Base-by-base conservation (phyloP, 2,113 vertebrate species). In the Psammodynastes pulverulentus region DNA sequence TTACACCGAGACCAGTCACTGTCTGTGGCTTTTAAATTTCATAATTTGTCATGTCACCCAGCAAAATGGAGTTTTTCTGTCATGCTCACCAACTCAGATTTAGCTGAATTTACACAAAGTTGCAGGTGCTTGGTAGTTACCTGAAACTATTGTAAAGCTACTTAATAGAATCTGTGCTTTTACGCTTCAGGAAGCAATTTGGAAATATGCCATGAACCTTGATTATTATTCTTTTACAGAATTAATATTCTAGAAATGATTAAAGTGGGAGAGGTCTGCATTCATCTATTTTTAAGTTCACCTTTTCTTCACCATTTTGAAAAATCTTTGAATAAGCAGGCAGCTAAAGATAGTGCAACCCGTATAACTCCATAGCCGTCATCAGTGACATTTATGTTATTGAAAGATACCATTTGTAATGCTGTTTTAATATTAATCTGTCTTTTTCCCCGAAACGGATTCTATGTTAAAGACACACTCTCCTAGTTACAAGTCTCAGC, bases 31-130 rank as follows among this genome's bases (percentile, higher is more conserved):
- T 96, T 95, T 94, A 94, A 95, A 96, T 97, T 84, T 93, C 94
- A 87, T 96, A 43, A 95, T 97, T 96, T 96, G 94, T 90, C 95
- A 43, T 96, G 97, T 96, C 97, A 97, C 1, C n/a, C 94, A 43
- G 45, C 0, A 92, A 94, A 95, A 95, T 96, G 92, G 94, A 96
- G 34, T 94, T 94, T 97, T 90, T 87, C 89, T 0, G 49, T 94
- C 92, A 3, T 3, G n/a, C 92, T 84, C 93, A 84, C 52, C 5
- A 0, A 84, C 91, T 92, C 34, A 93, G 48, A 86, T 1, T 86
- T 91, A 86, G 1, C 45, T 4, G 53, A 46, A 13, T 2, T 5
- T 15, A 45, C 39, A 0, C 51, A 0, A 0, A 87, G 90, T 3
- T 51, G 12, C 26, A 2, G 0, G 53, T 17, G 9, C 45, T 93